phyloP scores from a whole-genome alignment of 2,113 vertebrate species.

The Rhabdornis inornatus region DNA sequence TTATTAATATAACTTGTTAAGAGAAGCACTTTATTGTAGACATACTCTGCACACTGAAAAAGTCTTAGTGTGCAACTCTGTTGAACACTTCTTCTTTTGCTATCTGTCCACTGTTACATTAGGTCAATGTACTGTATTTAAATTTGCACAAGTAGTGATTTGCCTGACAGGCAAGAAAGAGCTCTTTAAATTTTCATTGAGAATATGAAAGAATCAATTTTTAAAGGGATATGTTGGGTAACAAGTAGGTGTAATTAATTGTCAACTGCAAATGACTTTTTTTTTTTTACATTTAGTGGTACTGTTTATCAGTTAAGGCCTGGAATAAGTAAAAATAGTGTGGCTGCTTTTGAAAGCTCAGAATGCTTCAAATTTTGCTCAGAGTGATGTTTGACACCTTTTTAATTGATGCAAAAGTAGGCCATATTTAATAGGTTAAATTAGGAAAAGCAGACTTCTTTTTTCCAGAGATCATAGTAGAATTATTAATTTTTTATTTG shows the following conservation, averaged over 20 bases:
- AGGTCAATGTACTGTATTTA: background rate
- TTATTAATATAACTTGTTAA: background rate
- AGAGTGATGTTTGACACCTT: background rate
- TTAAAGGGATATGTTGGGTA: background rate
- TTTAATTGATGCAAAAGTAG: background rate
- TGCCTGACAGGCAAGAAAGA: background rate
- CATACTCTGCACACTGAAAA: background rate
- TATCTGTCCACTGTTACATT: background rate
- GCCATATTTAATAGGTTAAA: background rate
- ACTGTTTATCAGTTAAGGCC: background rate
- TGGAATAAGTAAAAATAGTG: background rate
- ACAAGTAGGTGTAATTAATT: background rate
- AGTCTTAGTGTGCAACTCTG: background rate
- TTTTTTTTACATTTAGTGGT: background rate
- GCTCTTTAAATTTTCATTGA: background rate
- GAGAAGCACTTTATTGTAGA: conserved; percentile 50
- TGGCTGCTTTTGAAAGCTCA: background rate
- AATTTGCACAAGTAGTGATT: conserved; percentile 28
- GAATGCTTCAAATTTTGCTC: background rate
- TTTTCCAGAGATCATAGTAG: background rate
- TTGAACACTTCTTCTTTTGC: background rate
- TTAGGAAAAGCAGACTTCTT: background rate
- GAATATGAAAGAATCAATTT: background rate
- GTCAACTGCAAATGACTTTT: background rate
- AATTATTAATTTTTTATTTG: background rate